phyloP scores from a whole-genome alignment of 2,113 vertebrate genomes.

The Misgurnus anguillicaudatus region DNA sequence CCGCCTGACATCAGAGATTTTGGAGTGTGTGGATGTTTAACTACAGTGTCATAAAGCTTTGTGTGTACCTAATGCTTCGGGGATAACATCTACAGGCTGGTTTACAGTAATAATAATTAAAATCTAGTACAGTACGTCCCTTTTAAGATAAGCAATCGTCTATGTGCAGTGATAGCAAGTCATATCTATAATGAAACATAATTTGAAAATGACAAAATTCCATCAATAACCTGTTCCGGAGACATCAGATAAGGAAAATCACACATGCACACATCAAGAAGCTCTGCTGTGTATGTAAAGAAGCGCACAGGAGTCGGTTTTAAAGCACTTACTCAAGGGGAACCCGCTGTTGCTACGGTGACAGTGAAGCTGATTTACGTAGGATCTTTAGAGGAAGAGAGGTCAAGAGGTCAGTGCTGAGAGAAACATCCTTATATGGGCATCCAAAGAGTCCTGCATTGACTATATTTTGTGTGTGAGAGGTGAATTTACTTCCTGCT shows the following conservation, averaged over 20 bases:
- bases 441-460: not conserved
- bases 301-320: not conserved
- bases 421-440: conserved; percentile 35
- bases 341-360: conserved; percentile 29
- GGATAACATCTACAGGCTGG: too few species aligned
- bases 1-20: not conserved
- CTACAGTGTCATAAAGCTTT: too few species aligned
- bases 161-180: conserved; percentile 1
- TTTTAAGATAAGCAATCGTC: not conserved
- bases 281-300: conserved; percentile 4
- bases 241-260: not conserved
- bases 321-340: not conserved
- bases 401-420: conserved; percentile 30
- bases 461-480: conserved; percentile 1
- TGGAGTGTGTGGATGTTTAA: not conserved
- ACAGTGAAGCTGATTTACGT: conserved; percentile 27
- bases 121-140: too few species aligned
- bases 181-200: not conserved
- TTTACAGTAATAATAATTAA: too few species aligned
- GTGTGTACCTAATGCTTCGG: too few species aligned
- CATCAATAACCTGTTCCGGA: not conserved
- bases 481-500: not conserved
- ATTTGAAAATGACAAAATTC: conserved; percentile 4
- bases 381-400: conserved; percentile 39
- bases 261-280: not conserved